Evolutionary conservation across 2,113 vertebrate genomes (phyloP).

Genomic region (Siphamia tubifer): DNA sequence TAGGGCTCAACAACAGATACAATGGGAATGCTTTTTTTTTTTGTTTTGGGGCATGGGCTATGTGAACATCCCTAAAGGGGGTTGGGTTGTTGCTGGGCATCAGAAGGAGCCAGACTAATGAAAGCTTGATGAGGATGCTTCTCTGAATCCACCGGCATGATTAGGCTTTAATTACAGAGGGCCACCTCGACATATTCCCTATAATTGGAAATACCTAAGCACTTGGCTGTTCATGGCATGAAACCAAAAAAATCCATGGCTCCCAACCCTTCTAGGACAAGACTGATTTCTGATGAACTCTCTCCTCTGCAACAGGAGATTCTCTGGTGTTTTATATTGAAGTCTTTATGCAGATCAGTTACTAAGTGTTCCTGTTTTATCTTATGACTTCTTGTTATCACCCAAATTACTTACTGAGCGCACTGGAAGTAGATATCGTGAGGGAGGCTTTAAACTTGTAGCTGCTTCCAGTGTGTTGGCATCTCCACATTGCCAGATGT

Average conservation of each 20-base stretch:
- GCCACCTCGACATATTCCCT: slow-evolving; percentile 72
- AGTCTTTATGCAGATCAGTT: slow-evolving; percentile 12
- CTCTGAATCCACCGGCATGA: slow-evolving; percentile 72
- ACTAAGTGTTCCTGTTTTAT: slow-evolving; percentile 6
- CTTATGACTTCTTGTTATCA: slow-evolving; percentile 7
- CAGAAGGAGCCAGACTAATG: slow-evolving; percentile 65
- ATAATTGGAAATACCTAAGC: slow-evolving; percentile 79
- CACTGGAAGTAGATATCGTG: slow-evolving; percentile 22
- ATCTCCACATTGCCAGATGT: slow-evolving; percentile 64
- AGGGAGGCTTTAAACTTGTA: slow-evolving; percentile 48
- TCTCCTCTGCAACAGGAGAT: background rate
- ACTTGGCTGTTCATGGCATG: slow-evolving; percentile 39
- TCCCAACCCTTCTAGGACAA: background rate
- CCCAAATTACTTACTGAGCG: slow-evolving; percentile 1
- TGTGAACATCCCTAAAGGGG: slow-evolving; percentile 9
- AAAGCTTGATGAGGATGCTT: slow-evolving; percentile 71
- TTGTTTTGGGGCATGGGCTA: background rate
- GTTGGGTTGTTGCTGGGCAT: slow-evolving; percentile 40
- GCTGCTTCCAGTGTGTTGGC: slow-evolving; percentile 44
- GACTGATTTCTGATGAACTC: background rate
- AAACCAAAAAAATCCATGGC: slow-evolving; percentile 42
- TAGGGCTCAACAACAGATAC: too few relatives aligned
- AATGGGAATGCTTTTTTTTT: background rate
- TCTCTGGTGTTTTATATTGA: background rate
- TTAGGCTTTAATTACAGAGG: slow-evolving; percentile 79